Evolutionary conservation across 2,888 invertebrate genomes (phyloP).

Genomic region (Agrochola litura): DNA sequence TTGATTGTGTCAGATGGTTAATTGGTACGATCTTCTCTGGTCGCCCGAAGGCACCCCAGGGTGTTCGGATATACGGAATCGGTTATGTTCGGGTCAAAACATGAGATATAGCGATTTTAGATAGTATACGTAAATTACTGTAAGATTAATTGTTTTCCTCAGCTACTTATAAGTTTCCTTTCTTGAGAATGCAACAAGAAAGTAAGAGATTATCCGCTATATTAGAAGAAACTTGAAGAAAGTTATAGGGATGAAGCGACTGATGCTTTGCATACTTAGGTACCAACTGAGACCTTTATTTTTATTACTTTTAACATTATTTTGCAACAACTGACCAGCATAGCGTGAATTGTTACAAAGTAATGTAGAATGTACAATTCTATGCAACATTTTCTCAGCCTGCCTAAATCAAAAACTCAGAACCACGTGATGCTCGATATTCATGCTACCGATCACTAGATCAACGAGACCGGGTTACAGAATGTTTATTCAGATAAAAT

Average conservation of each 20-base stretch:
- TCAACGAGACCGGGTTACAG: background rate
- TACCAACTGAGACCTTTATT: background rate
- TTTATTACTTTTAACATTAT: background rate
- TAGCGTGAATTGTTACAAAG: no score
- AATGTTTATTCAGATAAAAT: background rate
- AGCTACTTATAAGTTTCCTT: background rate
- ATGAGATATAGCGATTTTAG: constrained; percentile 38
- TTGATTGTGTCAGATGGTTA: constrained; percentile 59
- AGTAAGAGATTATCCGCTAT: background rate
- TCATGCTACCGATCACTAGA: background rate
- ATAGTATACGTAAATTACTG: background rate
- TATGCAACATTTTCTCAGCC: background rate
- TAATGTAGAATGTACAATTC: no score
- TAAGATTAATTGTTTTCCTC: background rate
- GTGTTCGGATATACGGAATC: constrained; percentile 60
- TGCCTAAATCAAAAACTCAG: background rate
- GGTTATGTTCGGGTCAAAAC: constrained; percentile 37
- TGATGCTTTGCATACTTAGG: background rate
- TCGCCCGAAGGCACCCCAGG: constrained; percentile 56
- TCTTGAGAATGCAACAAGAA: background rate
- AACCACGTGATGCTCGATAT: background rate
- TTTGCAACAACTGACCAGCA: no score
- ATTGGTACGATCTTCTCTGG: constrained; percentile 61
- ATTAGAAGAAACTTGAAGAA: background rate
- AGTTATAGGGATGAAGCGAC: background rate